Evolutionary conservation across 2,113 vertebrate genomes (phyloP).

Genomic region (Coptodon bakossiorum): DNA sequence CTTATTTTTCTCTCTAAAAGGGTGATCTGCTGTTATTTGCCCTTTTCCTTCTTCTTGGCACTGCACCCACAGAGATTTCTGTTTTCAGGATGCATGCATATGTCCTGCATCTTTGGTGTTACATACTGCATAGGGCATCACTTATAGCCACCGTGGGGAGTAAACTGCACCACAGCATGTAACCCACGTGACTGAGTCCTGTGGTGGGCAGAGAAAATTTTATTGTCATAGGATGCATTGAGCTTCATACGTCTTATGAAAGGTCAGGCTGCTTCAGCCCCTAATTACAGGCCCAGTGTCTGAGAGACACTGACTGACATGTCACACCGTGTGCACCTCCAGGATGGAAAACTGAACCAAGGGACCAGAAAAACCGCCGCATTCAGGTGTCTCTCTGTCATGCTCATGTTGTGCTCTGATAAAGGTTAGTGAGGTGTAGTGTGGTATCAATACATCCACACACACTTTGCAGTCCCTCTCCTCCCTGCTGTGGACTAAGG

Average conservation of each 20-base stretch:
- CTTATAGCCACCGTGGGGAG: background rate
- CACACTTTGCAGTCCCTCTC: background rate
- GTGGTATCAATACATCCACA: background rate
- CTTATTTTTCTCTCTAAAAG: background rate
- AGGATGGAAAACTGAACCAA: background rate
- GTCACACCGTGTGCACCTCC: background rate
- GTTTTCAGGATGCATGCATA: background rate
- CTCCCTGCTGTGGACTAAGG: constrained; percentile 1
- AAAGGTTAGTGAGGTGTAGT: constrained; percentile 35
- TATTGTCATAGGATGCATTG: constrained; percentile 8
- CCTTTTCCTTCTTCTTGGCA: background rate
- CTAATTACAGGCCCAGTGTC: constrained; percentile 28
- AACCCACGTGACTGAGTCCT: background rate
- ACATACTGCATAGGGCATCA: background rate
- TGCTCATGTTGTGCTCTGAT: background rate
- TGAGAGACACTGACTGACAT: background rate
- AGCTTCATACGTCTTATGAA: constrained; percentile 14
- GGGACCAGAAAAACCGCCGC: background rate
- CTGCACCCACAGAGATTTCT: background rate
- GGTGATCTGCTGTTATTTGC: background rate
- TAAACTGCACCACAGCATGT: background rate
- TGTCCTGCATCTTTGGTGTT: background rate
- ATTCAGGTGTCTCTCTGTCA: background rate
- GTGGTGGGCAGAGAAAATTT: constrained; percentile 5
- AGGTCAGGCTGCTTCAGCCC: constrained; percentile 22